Evolutionary conservation across 35 echinoderm and acorn worm genomes (phyloP).

Genomic region (Apostichopus californicus): DNA sequence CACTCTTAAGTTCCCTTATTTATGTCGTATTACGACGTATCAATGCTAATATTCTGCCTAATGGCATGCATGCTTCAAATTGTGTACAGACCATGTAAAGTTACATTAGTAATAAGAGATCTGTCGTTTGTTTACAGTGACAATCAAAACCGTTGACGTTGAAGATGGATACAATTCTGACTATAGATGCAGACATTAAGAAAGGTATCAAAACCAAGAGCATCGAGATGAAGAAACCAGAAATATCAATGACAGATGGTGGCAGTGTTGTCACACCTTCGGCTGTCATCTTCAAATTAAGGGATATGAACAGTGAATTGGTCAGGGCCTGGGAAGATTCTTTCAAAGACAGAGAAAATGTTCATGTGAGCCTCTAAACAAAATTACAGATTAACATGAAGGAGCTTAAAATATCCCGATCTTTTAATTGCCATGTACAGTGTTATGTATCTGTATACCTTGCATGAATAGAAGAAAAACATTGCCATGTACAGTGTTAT

Average conservation of each 20-base stretch:
- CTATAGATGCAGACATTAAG: slow-evolving; percentile 52
- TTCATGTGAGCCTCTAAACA: slow-evolving; percentile 61
- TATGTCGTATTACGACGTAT: too few species aligned
- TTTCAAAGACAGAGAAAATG: slow-evolving; percentile 75
- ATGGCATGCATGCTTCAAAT: too few species aligned
- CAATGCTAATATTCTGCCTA: too few species aligned
- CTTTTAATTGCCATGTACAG: too few species aligned
- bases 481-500: too few species aligned
- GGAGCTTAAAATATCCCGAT: too few species aligned
- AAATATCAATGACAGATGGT: slow-evolving; percentile 19
- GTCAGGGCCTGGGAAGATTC: slow-evolving; percentile 83
- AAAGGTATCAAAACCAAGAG: slow-evolving; percentile 77
- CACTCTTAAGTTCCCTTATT: too few species aligned
- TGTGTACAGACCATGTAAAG: too few species aligned
- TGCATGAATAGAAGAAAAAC: too few species aligned
- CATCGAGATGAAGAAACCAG: slow-evolving; percentile 81
- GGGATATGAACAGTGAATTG: slow-evolving; percentile 89
- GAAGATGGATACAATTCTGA: slow-evolving; percentile 39
- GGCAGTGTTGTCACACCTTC: slow-evolving; percentile 54
- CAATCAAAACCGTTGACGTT: background rate
- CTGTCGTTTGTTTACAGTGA: background rate
- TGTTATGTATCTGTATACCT: too few species aligned
- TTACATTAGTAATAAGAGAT: too few species aligned
- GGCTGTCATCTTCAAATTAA: slow-evolving; percentile 77
- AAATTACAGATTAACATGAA: too few species aligned